These are phyloP conservation scores for Hermaeophaga mercurialis DNA, from an alignment of 2,888 invertebrate genomes.

Conservation along the genomic window DNA sequence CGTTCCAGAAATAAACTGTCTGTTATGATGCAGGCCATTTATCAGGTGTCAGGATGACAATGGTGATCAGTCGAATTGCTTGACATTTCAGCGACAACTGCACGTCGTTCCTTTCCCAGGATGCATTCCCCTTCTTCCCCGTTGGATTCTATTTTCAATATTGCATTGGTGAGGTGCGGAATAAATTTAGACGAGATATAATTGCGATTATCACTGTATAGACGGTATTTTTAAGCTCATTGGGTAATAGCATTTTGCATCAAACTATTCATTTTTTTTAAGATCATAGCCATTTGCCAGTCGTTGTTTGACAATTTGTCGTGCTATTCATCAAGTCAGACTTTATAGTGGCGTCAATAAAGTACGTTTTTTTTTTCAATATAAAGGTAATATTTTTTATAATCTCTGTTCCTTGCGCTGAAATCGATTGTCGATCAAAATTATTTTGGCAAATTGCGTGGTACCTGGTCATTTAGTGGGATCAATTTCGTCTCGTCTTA, in stretches of 20 bases:
- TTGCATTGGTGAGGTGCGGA: slow-evolving; percentile 41
- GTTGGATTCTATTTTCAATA: slow-evolving; percentile 30
- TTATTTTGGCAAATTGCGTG: not conserved
- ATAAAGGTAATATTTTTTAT: too few species aligned
- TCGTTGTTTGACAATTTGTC: too few species aligned
- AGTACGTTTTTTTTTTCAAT: too few species aligned
- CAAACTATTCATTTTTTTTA: too few species aligned
- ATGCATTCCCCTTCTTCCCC: not conserved
- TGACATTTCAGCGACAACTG: slow-evolving; percentile 44
- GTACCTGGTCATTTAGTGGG: not conserved
- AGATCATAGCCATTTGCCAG: too few species aligned
- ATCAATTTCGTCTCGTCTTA: not conserved
- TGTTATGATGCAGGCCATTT: slow-evolving; percentile 44
- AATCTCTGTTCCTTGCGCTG: too few species aligned
- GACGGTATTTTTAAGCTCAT: too few species aligned
- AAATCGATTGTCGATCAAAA: not conserved
- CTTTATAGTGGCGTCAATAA: too few species aligned
- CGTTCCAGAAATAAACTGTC: slow-evolving; percentile 29
- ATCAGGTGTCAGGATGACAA: slow-evolving; percentile 52
- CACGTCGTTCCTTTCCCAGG: slow-evolving; percentile 25
- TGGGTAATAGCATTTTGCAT: too few species aligned
- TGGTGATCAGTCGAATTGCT: slow-evolving; percentile 47
- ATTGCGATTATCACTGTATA: slow-evolving; percentile 2
- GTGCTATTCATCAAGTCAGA: too few species aligned
- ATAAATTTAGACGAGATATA: too few species aligned